Evolutionary conservation across 2,113 vertebrate genomes (phyloP), one percentile per base, ranked within the genome.

Genomic region (Aspidoscelis tigris): DNA sequence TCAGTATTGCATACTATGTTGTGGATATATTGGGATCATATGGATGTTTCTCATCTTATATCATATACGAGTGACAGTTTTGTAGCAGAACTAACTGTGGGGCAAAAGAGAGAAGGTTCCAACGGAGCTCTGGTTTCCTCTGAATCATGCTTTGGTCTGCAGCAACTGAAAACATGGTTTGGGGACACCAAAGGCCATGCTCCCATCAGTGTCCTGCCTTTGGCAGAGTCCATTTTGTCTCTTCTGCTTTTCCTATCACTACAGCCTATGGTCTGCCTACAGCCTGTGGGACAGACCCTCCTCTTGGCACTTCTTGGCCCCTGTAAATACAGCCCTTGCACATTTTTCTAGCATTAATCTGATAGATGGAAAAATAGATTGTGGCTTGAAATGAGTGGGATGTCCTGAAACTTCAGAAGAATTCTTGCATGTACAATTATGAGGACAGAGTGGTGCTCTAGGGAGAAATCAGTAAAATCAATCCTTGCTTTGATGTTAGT

Each of bases 391-490:
- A 1, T 11, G 82, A 75, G 5, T 43, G 47, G 14, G 58, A 8
- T 71, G 84, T 53, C 78, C n/a, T 80, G 70, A 68, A 50, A 68
- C 72, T 81, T 69, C 66, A 65, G 10, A 44, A 73, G 20, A 86
- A 68, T 53, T 72, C 50, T 53, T 41, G 85, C 12, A 18, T 0
- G 0, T 58, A 82, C 84, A 71, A 65, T 87, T 75, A 77, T 82
- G 43, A 70, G 33, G 50, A 70, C 12, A 73, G 4, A 78, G 68
- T 81, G 84, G 80, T 26, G 33, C 80, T 82, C 87, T 11, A 65
- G 26, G 50, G 1, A 92, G 1, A 88, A 92, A 90, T 88, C 55
- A 82, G 14, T 39, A 88, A 88, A 91, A 90, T 88, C 80, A 91
- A 76, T 90, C 78, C 10, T 86, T 82, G 78, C 85, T 92, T 92